Base-by-base conservation (phyloP, 2,113 vertebrate genomes). In the Rhinopomastus cyanomelas region DNA sequence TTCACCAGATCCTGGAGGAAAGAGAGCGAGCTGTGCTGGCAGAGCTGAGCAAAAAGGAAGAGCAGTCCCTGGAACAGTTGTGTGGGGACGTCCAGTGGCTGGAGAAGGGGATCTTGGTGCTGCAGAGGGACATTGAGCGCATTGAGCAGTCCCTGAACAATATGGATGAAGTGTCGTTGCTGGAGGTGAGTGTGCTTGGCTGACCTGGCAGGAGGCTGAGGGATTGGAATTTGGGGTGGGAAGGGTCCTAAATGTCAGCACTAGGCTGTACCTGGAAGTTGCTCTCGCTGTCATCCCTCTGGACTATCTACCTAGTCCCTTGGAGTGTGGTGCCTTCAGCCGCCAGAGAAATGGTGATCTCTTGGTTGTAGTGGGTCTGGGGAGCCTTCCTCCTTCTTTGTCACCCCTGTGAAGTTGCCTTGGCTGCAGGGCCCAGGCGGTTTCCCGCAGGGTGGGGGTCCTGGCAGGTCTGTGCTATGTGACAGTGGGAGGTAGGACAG, bases 1-100 rank as follows among this genome's bases (percentile, higher is more conserved):
- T 99, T 77, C 97, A 97, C 95, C 96, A 97, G 91, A 96, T 98
- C 81, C 97, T 98, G 91, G 94, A 94, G 30, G 96, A 98, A 12
- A 97, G 98, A 67, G 98, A 98, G 97, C 81, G 86, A 42, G 81
- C 85, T 30, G 76, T 97, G 77, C 90, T 98, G 96, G 96, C 97
- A 87, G 96, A 97, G 85, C 92, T 98, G 23, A 92, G 84, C 8
- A 74, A 82, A 32, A 96, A 98, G 82, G 89, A 98, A 88, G 95
- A 96, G 53, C 96, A 95, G 68, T 85, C 89, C 4, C 83, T 98
- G 93, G 85, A 96, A 39, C 92, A 23, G 34, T 95, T 98, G 85
- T 94, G 87, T 13, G 62, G 76, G 42, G 97, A 98, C 4, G 32
- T 98, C 68, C 87, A 92, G 73, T 83, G 13, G 32, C 76, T 96